Conservation (phyloP, 2,797 vertebrate genomes). For the Rhyacichthys aspro region DNA sequence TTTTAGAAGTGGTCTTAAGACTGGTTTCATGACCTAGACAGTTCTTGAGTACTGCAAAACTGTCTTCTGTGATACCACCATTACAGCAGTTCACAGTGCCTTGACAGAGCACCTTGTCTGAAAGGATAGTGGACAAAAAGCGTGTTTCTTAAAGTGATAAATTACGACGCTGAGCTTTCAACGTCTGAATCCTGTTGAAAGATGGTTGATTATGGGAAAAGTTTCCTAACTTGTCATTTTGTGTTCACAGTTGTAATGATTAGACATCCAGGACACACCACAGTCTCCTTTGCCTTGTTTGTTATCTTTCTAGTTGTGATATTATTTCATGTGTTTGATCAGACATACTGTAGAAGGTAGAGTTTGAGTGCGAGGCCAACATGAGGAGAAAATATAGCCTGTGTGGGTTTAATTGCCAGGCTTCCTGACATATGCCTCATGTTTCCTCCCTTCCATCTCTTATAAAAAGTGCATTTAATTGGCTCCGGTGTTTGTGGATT, state of each 20-base stretch:
- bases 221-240: too few species aligned
- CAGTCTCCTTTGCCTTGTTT: constrained; percentile 46
- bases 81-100: constrained; percentile 13
- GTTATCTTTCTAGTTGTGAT: constrained; percentile 35
- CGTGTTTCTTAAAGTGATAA: background rate
- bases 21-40: too few species aligned
- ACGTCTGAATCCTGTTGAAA: too few species aligned
- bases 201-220: too few species aligned
- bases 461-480: constrained; percentile 71
- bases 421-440: constrained; percentile 63
- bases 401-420: constrained; percentile 74
- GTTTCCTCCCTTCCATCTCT: constrained; percentile 58
- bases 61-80: too few species aligned
- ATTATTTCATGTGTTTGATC: constrained; percentile 61
- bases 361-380: constrained; percentile 54
- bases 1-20: too few species aligned
- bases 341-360: constrained; percentile 35
- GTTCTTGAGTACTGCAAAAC: background rate
- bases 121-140: constrained; percentile 12
- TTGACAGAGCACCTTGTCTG: constrained; percentile 25
- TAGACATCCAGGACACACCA: constrained; percentile 45
- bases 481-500: constrained; percentile 72
- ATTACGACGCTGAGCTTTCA: background rate
- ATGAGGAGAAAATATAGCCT: constrained; percentile 52
- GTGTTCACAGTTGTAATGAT: constrained; percentile 26